Evolutionary conservation across 1,140 invertebrate genomes (phyloP), one percentile per base, ranked within the genome.

Genomic region (Tribolium castaneum): DNA sequence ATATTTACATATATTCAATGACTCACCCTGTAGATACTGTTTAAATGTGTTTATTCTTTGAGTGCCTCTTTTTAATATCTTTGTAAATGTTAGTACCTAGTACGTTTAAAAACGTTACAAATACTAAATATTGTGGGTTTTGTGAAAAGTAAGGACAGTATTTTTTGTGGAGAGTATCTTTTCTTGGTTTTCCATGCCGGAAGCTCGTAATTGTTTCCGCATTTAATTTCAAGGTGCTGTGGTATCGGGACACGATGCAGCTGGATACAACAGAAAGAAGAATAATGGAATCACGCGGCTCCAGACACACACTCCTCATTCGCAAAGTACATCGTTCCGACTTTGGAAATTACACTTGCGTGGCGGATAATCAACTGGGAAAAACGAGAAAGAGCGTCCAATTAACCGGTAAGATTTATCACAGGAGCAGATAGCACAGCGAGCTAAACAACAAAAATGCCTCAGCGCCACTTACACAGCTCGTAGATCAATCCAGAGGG

Each of bases 281-380:
- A 80, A 90, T 91, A 82, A 91, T 91, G 87, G 91, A 92, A 85
- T 89, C 89, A 52, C 86, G 90, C 77, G 91, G 90, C 22, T 90
- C 90, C 80, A 86, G 90, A 79, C 90, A 92, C 84, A 92, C 90
- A 9, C 88, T 93, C 72, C 91, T 92, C 84, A 90, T 93, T 80
- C 88, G 90, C 35, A 92, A 92, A 88, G 91, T 93, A 70, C 90
- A 91, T 82, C 86, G 87, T 39, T 88, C 90, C 70, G 92, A 93
- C 86, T 93, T 93, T 85, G 92, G 92, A 79, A 92, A 92, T 86
- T 93, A 93, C 84, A 91, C 90, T 80, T 93, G 92, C 86, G 88
- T 90, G 70, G 92, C 92, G 6, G 90, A 92, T 83, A 93, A 93
- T 86, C 88, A 89, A 82, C 87, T 92, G 39, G 92, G 92, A 75